A percentile compares a stretch with the other conserved stretches of the same genome.
These are phyloP conservation scores for Strongylocentrotus purpuratus DNA, from an alignment of 35 echinoderm and acorn worm genomes.

Conservation along the genomic window DNA sequence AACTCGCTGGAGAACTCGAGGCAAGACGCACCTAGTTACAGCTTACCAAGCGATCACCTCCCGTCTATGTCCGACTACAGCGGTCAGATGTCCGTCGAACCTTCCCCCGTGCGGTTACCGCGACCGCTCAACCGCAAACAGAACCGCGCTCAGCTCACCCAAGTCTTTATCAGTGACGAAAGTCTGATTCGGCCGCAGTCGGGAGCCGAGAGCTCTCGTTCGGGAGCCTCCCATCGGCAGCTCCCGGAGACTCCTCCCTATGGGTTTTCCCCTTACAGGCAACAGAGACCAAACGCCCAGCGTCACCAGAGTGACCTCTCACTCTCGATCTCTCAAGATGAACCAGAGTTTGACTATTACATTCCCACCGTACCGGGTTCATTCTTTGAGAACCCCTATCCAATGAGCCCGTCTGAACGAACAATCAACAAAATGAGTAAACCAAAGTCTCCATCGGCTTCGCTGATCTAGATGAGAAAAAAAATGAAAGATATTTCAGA, in stretches of 20 bases:
- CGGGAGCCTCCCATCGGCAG: conserved; percentile 53
- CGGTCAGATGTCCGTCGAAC: conserved; percentile 54
- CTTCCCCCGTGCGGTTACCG: conserved; percentile 73
- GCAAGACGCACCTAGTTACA: conserved; percentile 9
- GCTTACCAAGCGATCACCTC: conserved; percentile 29
- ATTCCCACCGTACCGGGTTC: conserved; percentile 89
- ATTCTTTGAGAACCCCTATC: conserved; percentile 76
- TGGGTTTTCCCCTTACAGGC: conserved; percentile 61
- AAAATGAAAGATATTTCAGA: too few relatives aligned
- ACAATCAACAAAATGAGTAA: conserved; percentile 41
- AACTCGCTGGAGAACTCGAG: conserved; percentile 22
- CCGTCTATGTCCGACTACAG: conserved; percentile 20
- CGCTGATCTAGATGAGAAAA: not conserved
- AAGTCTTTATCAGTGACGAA: conserved; percentile 89
- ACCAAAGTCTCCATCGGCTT: conserved; percentile 17
- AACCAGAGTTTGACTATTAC: conserved; percentile 88
- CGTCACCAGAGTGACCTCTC: conserved; percentile 77
- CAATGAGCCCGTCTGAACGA: conserved; percentile 27
- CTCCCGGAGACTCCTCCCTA: conserved; percentile 77
- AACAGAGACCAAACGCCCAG: not conserved
- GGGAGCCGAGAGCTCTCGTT: conserved; percentile 66
- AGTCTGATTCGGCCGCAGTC: conserved; percentile 71
- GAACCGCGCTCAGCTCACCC: conserved; percentile 68
- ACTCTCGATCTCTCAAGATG: conserved; percentile 71
- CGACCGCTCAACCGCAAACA: conserved; percentile 73